These are phyloP conservation scores for Psophia crepitans DNA, from an alignment of 2,113 vertebrate species.

Conservation along the genomic window DNA sequence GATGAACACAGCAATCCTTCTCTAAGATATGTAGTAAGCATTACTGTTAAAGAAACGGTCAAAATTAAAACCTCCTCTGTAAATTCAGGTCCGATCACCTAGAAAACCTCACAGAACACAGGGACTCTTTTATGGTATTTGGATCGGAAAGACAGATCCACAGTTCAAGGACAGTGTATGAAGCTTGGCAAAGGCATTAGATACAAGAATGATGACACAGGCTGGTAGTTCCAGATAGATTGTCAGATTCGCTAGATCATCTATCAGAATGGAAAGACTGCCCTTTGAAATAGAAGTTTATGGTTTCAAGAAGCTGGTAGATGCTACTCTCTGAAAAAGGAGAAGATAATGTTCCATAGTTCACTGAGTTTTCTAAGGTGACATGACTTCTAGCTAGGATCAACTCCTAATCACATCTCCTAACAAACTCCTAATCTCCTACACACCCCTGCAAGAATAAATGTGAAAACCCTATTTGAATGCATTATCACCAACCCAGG, in stretches of 20 bases:
- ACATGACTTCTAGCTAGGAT: background rate
- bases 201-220: background rate
- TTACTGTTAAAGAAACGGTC: background rate
- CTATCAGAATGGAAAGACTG: background rate
- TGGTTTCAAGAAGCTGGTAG: background rate
- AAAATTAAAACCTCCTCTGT: background rate
- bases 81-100: background rate
- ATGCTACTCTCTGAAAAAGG: background rate
- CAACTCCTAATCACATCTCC: background rate
- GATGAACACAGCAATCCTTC: background rate
- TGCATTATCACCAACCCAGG: background rate
- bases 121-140: background rate
- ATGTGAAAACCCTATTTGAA: background rate
- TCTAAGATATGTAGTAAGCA: background rate
- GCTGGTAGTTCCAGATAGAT: background rate
- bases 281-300: background rate
- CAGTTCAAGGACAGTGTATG: background rate
- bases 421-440: background rate
- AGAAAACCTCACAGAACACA: background rate
- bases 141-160: background rate
- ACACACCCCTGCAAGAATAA: background rate
- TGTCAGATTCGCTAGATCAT: background rate
- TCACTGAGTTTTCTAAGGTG: background rate
- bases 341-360: background rate
- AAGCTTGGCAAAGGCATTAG: background rate